Percentiles rank a stretch among this genome's conserved stretches.
These are phyloP conservation scores for Magallana ariakensis DNA, from an alignment of 1,140 invertebrate species.

Conservation along the genomic window DNA sequence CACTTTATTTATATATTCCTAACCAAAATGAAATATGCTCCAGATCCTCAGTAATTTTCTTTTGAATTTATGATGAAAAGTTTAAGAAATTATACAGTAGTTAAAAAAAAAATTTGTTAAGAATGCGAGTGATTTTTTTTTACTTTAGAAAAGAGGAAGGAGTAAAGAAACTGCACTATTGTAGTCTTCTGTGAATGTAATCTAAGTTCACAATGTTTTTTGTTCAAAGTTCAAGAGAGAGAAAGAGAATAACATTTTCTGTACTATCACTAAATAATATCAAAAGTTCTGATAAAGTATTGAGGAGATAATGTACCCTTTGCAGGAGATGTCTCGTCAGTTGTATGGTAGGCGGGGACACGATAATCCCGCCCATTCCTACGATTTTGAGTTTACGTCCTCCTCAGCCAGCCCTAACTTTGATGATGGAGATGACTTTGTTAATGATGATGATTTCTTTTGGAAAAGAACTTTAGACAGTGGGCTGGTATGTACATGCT, in stretches of 20 bases:
- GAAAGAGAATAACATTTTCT: too few species aligned
- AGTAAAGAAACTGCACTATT: too few species aligned
- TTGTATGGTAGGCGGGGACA: conserved; percentile 39
- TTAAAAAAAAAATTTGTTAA: too few species aligned
- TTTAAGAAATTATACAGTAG: too few species aligned
- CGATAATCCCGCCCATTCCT: conserved; percentile 41
- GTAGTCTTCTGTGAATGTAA: not conserved
- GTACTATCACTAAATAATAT: too few species aligned
- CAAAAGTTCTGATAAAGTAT: not conserved
- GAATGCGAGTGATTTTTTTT: not conserved
- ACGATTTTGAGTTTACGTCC: not conserved
- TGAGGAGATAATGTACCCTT: not conserved
- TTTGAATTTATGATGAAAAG: too few species aligned
- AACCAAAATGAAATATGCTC: too few species aligned
- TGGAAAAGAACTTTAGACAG: conserved; percentile 56
- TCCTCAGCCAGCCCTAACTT: conserved; percentile 46
- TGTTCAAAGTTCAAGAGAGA: too few species aligned
- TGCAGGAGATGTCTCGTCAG: conserved; percentile 50
- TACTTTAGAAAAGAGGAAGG: not conserved
- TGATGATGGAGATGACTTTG: conserved; percentile 55
- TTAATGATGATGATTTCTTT: conserved; percentile 67
- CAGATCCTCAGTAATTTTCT: too few species aligned
- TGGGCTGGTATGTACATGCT: not conserved
- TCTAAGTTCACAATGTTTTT: too few species aligned
- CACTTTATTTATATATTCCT: too few species aligned